Percentiles rank a stretch among this genome's conserved stretches.
Conservation (phyloP, 2,888 invertebrate genomes). For the Lymantria dispar region DNA sequence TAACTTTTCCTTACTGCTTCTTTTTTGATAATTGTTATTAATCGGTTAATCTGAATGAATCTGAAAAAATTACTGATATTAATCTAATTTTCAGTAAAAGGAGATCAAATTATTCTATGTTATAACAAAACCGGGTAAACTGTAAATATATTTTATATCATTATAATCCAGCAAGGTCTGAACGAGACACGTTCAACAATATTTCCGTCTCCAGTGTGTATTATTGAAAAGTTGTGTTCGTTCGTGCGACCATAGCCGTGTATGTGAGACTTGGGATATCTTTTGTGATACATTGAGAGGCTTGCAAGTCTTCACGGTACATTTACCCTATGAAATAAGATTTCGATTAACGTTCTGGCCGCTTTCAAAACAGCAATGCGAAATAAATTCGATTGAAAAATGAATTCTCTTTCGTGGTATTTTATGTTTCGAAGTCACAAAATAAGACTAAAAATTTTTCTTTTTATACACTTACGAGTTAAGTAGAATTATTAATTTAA, state of each 20-base stretch:
- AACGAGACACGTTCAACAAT: conserved; percentile 9
- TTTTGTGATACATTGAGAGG: conserved; percentile 53
- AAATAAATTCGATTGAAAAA: conserved; percentile 22
- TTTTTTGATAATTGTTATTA: too few species aligned
- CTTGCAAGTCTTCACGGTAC: conserved; percentile 65
- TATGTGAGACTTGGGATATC: conserved; percentile 40
- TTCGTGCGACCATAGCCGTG: conserved; percentile 40
- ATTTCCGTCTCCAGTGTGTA: conserved; percentile 25
- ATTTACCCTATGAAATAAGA: conserved; percentile 72
- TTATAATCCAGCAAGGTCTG: background rate
- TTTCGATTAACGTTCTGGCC: conserved; percentile 59
- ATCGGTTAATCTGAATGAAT: too few species aligned
- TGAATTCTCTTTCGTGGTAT: conserved; percentile 1
- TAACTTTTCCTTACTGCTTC: too few species aligned
- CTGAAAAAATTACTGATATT: too few species aligned
- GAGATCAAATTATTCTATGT: too few species aligned
- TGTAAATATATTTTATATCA: too few species aligned
- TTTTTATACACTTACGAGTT: background rate
- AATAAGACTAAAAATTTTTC: background rate
- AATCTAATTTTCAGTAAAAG: too few species aligned
- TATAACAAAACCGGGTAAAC: too few species aligned
- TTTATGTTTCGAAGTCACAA: background rate
- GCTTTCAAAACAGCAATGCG: conserved; percentile 32
- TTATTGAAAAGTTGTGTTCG: conserved; percentile 36
- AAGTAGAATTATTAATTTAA: background rate